Evolutionary conservation across 2,113 vertebrate genomes (phyloP), one percentile per base, ranked within the genome.

Genomic region (Garra rufa): DNA sequence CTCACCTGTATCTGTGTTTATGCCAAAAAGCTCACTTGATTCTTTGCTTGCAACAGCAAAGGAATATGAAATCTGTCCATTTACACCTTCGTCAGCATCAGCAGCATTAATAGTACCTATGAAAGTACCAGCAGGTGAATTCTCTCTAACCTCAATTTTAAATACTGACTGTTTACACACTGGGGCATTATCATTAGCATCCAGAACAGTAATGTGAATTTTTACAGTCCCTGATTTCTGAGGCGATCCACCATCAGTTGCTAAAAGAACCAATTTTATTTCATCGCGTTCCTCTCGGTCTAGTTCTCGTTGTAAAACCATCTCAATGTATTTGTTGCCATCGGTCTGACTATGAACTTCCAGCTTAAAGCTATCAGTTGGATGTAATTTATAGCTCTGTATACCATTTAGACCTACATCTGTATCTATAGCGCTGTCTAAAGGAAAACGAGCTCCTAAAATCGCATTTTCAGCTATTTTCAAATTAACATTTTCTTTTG

Each of bases 101-200:
- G 15, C 43, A 2, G 93, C 93, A 17, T 61, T 90, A 1, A 94
- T 87, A 10, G 84, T 88, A 2, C 86, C 88, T 1, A 95, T 63
- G 1, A 92, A 9, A 1, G 90, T 87, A 8, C 90, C 92, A n/a
- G 48, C 57, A 14, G 84, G 28, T 30, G 88, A 83, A 65, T 92
- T 91, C 57, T 94, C 94, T 0, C 3, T 86, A 0, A 94, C 77
- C 26, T 88, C 89, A 0, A 87, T 85, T 89, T 91, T 95, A 76
- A 94, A 95, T 48, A 92, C 83, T 3, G 86, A 8, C 59, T 93
- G 90, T 9, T 77, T 88, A 77, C 91, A 95, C 6, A 93, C 89
- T 0, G 94, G 94, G 0, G 87, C 86, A 67, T 95, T 94, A 67
- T 95, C 94, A 34, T 94, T 95, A 0, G 24, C 85, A 86, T 95